A percentile compares a stretch with the other conserved stretches of the same genome.
phyloP scores from a whole-genome alignment of 2,888 invertebrate genomes.

The Melanargia galathea region DNA sequence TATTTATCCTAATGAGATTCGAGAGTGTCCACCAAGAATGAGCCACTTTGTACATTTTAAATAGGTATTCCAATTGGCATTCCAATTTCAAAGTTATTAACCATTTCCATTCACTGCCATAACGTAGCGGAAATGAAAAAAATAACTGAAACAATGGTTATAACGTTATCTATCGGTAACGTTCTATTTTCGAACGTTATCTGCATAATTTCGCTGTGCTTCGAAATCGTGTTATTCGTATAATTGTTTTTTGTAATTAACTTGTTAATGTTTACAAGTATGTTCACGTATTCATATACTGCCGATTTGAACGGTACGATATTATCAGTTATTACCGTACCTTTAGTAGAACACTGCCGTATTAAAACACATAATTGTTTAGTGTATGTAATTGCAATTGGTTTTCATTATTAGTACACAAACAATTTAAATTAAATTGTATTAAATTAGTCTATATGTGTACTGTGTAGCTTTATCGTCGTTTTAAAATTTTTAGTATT shows the following conservation, averaged over 20 bases:
- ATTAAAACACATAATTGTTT: constrained; percentile 3
- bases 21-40: too few species aligned
- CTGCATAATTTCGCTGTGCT: constrained; percentile 52
- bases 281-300: constrained; percentile 38
- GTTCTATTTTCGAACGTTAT: constrained; percentile 55
- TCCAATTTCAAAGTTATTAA: constrained; percentile 18
- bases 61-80: constrained; percentile 18
- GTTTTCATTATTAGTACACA: constrained; percentile 8
- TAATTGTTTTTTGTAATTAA: constrained; percentile 67
- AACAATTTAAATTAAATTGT: constrained; percentile 2
- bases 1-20: too few species aligned
- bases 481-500: too few species aligned
- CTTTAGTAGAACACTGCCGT: background rate
- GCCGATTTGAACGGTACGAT: background rate
- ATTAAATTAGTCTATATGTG: background rate
- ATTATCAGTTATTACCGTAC: constrained; percentile 2
- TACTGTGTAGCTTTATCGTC: too few species aligned
- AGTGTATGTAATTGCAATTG: constrained; percentile 15
- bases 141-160: constrained; percentile 57
- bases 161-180: constrained; percentile 48
- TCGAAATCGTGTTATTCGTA: constrained; percentile 50
- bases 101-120: constrained; percentile 46
- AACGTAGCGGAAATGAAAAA: constrained; percentile 62
- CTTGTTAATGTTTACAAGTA: constrained; percentile 62
- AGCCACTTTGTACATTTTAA: too few species aligned